Evolutionary conservation across 2,888 invertebrate genomes (phyloP), one percentile per base, ranked within the genome.

Genomic region (Microctonus brassicae): DNA sequence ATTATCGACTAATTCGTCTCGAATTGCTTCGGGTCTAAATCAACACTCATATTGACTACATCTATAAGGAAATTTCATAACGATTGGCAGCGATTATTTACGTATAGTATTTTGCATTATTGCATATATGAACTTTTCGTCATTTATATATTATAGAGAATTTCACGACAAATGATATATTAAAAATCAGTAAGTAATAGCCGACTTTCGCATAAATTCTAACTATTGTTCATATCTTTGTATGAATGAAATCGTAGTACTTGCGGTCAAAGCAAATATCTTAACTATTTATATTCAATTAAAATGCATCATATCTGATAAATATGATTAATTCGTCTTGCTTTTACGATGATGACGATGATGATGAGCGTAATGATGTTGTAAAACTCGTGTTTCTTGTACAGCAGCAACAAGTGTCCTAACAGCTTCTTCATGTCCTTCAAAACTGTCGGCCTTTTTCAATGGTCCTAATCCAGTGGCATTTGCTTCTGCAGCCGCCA

Each of bases 401-500:
- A 92, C 92, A 57, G 92, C 92, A 4, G 92, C 92, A 5, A 92
- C 92, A 64, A 92, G 85, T 34, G 91, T 91, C 73, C 92, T 89
- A 1, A 92, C 92, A 1, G 92, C 92, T 80, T 92, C 92, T 84
- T 92, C 92, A 83, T 92, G 92, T 1, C 92, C 92, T 82, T 92
- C 92, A 80, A 92, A 92, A 80, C 92, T 92, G 79, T 92, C 92
- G 0, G 92, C 91, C 80, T 92, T 92, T 73, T 91, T 89, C 64
- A 91, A 81, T 29, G 88, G 89, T 33, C 86, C 86, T 9, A 86
- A 77, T 17, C 78, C 77, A 1, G 78, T 75, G 0, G 77, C 75
- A 52, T 63, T 76, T 7, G 76, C 73, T 52, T 77, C 78, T 0
- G 81, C 80, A 13, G 78, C 75, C 1, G 73, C 78, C 24, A 70